A percentile compares a stretch with the other conserved stretches of the same genome.
These are phyloP conservation scores for Sus cebifrons DNA, from an alignment of 2,797 vertebrate genomes.

Conservation along the genomic window DNA sequence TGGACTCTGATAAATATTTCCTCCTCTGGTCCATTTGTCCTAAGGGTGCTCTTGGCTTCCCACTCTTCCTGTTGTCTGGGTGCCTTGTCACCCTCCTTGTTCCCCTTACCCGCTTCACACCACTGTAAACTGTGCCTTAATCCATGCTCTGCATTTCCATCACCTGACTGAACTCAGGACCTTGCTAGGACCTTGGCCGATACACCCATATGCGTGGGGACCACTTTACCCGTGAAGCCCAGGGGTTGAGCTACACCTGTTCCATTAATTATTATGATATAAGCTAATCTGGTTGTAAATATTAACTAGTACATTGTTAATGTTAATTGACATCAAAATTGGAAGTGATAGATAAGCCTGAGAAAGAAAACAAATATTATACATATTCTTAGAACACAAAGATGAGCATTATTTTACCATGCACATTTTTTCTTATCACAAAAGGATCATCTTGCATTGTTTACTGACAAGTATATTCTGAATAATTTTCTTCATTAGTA, in stretches of 20 bases:
- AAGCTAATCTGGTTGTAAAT: constrained; percentile 32
- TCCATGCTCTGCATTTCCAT: background rate
- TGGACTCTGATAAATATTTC: background rate
- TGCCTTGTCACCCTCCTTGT: background rate
- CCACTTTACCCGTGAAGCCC: background rate
- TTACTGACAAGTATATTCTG: background rate
- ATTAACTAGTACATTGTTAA: background rate
- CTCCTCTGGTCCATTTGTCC: background rate
- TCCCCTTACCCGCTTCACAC: background rate
- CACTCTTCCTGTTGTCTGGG: background rate
- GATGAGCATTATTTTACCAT: background rate
- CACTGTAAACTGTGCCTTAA: background rate
- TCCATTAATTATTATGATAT: background rate
- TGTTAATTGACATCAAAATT: constrained; percentile 26
- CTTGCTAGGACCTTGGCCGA: background rate
- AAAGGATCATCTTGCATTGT: background rate
- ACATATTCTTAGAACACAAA: background rate
- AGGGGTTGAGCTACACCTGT: background rate
- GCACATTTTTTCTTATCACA: background rate
- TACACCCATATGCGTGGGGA: fast-evolving
- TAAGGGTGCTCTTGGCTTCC: background rate
- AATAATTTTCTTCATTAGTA: constrained; percentile 39
- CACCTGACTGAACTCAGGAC: background rate
- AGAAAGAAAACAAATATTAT: background rate
- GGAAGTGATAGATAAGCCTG: constrained; percentile 7